A percentile compares a stretch with the other conserved stretches of the same genome.
Conservation (phyloP, 2,113 vertebrate species). For the Prionailurus bengalensis region DNA sequence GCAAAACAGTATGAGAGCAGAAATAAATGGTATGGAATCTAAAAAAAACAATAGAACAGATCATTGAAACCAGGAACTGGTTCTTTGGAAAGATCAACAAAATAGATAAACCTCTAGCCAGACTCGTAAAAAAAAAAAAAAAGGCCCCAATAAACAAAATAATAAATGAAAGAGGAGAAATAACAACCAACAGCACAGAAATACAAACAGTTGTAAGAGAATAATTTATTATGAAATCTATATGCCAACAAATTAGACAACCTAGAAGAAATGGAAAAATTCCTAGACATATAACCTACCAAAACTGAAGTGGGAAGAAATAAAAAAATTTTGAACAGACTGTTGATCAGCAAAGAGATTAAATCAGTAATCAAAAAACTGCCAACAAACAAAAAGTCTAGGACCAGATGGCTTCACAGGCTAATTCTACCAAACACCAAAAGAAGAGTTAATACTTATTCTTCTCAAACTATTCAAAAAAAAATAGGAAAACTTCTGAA, state of each 20-base stretch:
- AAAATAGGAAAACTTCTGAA: not conserved
- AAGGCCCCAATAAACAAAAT: not conserved
- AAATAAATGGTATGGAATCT: not conserved
- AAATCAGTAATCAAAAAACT: not conserved
- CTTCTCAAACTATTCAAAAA: not conserved
- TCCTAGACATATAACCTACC: not conserved
- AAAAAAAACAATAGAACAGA: not conserved
- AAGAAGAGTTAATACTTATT: not conserved
- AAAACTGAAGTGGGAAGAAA: not conserved
- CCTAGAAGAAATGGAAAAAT: not conserved
- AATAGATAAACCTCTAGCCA: not conserved
- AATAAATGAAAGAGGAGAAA: not conserved
- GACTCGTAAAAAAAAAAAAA: not conserved
- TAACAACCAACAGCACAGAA: not conserved
- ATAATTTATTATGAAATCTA: not conserved
- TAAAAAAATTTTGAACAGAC: not conserved
- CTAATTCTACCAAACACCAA: not conserved
- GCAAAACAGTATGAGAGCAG: not conserved
- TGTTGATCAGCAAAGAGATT: not conserved
- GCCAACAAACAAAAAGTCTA: not conserved
- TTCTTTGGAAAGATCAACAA: not conserved
- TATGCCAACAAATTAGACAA: not conserved
- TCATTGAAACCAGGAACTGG: not conserved
- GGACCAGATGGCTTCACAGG: not conserved
- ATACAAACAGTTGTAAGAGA: not conserved